These are phyloP conservation scores for Nesometra sesokonis DNA, from an alignment of 35 echinoderm and acorn worm genomes.

Conservation along the genomic window DNA sequence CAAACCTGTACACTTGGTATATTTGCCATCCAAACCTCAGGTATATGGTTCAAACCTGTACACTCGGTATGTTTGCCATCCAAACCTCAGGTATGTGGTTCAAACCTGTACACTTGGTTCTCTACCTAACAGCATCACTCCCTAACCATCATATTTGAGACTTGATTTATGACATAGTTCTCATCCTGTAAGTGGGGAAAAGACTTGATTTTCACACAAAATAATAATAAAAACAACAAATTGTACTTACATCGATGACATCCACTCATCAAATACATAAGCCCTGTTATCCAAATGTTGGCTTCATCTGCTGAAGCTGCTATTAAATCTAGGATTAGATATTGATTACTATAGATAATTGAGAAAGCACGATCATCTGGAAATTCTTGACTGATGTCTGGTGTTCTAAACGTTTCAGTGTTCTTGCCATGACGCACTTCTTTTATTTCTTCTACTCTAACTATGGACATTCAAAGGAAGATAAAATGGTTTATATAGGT, in stretches of 20 bases:
- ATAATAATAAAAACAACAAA: background rate
- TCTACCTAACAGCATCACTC: too few relatives aligned
- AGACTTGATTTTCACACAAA: too few relatives aligned
- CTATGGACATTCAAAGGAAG: slow-evolving; percentile 25
- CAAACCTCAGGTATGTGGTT: too few relatives aligned
- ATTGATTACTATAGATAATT: slow-evolving; percentile 82
- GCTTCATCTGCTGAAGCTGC: slow-evolving; percentile 68
- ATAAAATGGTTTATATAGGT: too few relatives aligned
- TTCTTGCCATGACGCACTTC: slow-evolving; percentile 85
- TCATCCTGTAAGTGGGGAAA: too few relatives aligned
- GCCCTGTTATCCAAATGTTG: slow-evolving; percentile 92
- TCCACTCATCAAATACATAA: slow-evolving; percentile 59
- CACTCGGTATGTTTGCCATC: too few relatives aligned
- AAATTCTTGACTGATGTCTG: slow-evolving; percentile 55
- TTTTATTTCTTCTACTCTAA: slow-evolving; percentile 71
- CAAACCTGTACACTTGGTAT: too few relatives aligned
- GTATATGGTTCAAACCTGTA: too few relatives aligned
- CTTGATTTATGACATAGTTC: too few relatives aligned
- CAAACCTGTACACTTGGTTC: too few relatives aligned
- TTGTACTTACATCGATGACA: slow-evolving; percentile 66
- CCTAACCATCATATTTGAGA: too few relatives aligned
- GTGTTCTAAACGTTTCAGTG: slow-evolving; percentile 68
- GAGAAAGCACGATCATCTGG: slow-evolving; percentile 93
- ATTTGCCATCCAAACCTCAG: too few relatives aligned
- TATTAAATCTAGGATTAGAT: slow-evolving; percentile 75